Evolutionary conservation across 2,888 invertebrate genomes (phyloP).

Genomic region (Entomobrya multifasciata): DNA sequence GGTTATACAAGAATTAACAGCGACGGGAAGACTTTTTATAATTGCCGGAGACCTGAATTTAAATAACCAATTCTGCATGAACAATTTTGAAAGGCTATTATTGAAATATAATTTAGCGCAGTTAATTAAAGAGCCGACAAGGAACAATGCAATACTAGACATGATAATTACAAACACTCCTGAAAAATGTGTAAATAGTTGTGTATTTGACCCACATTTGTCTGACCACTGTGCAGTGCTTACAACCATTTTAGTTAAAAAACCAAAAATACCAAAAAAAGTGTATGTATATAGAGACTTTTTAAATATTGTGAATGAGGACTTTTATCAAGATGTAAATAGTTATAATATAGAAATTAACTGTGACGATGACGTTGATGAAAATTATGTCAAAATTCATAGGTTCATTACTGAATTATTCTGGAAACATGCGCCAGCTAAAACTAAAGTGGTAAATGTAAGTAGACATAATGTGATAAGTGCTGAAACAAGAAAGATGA

Average conservation of each 20-base stretch:
- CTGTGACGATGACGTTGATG: neutral
- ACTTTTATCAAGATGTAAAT: neutral
- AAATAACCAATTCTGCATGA: neutral
- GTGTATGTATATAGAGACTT: neutral
- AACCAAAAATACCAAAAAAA: neutral
- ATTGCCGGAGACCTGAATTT: conserved; percentile 28
- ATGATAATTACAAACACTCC: neutral
- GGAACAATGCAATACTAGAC: conserved; percentile 12
- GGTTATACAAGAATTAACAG: neutral
- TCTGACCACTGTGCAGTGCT: conserved; percentile 8
- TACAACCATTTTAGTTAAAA: neutral
- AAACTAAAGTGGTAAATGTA: too few relatives aligned
- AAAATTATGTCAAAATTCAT: neutral
- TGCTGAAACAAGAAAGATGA: too few relatives aligned
- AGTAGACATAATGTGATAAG: too few relatives aligned
- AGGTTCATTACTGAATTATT: neutral
- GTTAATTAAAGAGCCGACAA: conserved; percentile 17
- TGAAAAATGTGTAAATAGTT: neutral
- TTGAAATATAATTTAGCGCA: neutral
- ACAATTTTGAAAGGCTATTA: neutral
- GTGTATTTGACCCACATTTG: neutral
- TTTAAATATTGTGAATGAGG: too few relatives aligned
- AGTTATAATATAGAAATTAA: neutral
- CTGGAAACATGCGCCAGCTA: neutral
- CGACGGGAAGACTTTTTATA: neutral